A percentile compares a stretch with the other conserved stretches of the same genome.
These are phyloP conservation scores for Parapsyche elsis DNA, from an alignment of 1,140 invertebrate species.

Conservation along the genomic window DNA sequence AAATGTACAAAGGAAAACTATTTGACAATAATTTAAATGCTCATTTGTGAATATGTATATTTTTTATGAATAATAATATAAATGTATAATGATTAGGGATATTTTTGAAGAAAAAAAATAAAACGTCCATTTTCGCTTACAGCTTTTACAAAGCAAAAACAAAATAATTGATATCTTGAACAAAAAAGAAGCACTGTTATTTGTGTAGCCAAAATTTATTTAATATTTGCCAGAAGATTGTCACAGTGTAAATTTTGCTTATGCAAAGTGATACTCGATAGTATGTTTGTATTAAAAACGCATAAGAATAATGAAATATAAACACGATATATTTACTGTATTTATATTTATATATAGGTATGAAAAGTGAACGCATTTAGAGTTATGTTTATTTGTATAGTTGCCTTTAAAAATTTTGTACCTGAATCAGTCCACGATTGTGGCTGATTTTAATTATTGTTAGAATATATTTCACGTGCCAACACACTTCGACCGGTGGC, in stretches of 20 bases:
- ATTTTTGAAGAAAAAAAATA: conserved; percentile 1
- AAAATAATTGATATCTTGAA: neutral
- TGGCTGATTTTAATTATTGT: conserved; percentile 7
- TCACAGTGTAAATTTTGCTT: no score
- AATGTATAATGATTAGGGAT: neutral
- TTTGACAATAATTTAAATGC: conserved; percentile 40
- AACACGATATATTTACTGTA: neutral
- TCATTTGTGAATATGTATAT: conserved; percentile 26
- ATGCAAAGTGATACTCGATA: neutral
- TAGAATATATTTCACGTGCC: conserved; percentile 27
- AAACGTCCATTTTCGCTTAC: conserved; percentile 35
- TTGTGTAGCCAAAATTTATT: neutral
- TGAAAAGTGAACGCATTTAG: neutral
- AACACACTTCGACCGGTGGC: neutral
- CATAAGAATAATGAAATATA: neutral
- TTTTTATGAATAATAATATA: neutral
- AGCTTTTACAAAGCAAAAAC: neutral
- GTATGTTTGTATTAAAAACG: neutral
- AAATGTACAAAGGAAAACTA: conserved; percentile 11
- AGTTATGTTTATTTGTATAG: conserved; percentile 21
- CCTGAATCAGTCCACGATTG: conserved; percentile 13
- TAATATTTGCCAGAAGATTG: neutral
- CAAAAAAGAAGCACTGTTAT: neutral
- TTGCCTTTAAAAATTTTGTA: conserved; percentile 38
- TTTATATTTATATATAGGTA: neutral